Percentiles rank a stretch among this genome's conserved stretches.
phyloP scores from a whole-genome alignment of 64 coral and sea anemone species.

The Pocillopora damicornis region DNA sequence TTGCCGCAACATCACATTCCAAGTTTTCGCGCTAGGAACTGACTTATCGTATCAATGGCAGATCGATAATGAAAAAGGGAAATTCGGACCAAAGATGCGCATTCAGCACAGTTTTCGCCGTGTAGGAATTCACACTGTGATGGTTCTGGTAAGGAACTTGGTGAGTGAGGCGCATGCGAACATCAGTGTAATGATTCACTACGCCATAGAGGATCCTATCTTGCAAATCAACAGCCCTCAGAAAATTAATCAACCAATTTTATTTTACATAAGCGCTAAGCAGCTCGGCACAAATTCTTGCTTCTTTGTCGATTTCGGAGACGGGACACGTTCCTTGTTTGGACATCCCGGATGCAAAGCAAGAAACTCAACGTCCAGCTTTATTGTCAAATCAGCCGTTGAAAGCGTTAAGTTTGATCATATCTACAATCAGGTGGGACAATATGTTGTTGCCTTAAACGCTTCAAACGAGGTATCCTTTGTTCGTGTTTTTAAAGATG shows the following conservation, averaged over 20 bases:
- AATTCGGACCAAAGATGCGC: neutral
- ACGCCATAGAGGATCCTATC: constrained; percentile 1
- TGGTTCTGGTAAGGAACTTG: constrained; percentile 6
- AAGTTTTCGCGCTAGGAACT: constrained; percentile 1
- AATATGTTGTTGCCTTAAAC: constrained; percentile 7
- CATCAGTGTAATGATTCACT: constrained; percentile 11
- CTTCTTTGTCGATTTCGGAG: constrained; percentile 16
- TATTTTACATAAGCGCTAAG: neutral
- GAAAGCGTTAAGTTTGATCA: constrained; percentile 5
- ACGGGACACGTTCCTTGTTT: neutral
- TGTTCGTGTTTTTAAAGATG: neutral
- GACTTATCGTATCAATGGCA: constrained; percentile 21
- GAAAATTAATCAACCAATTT: neutral
- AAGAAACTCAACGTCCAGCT: neutral
- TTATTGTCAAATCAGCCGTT: neutral
- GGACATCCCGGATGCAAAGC: constrained; percentile 16
- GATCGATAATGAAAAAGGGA: neutral
- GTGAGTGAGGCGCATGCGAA: constrained; percentile 2
- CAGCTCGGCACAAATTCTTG: constrained; percentile 6
- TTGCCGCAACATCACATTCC: neutral
- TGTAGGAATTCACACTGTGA: constrained; percentile 19
- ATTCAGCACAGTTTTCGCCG: neutral
- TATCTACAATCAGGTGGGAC: neutral
- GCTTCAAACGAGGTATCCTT: constrained; percentile 17
- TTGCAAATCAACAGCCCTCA: constrained; percentile 10